These are phyloP conservation scores for Agrotis clavis DNA, from an alignment of 2,888 invertebrate species.

Conservation along the genomic window DNA sequence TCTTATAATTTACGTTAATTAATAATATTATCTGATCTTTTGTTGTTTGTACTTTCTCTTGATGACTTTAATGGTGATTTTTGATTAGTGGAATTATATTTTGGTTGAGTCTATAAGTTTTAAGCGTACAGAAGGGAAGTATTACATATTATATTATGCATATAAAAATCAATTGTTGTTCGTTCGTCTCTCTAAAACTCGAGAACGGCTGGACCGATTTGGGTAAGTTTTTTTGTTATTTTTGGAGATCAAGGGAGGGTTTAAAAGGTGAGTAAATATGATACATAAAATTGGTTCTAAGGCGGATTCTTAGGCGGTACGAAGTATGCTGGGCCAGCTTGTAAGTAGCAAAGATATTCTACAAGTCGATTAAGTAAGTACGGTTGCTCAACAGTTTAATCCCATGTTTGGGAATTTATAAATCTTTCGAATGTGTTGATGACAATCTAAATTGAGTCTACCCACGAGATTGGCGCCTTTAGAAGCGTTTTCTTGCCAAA, in stretches of 20 bases:
- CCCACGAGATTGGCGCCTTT: neutral
- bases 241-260: too few relatives aligned
- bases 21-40: constrained; percentile 54
- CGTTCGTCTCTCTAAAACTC: too few relatives aligned
- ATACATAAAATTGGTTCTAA: too few relatives aligned
- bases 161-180: too few relatives aligned
- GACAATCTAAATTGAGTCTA: neutral
- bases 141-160: too few relatives aligned
- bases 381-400: neutral
- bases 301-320: too few relatives aligned
- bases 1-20: constrained; percentile 60
- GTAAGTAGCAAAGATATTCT: too few relatives aligned
- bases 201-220: too few relatives aligned
- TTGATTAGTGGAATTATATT: neutral
- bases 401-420: neutral
- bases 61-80: constrained; percentile 26
- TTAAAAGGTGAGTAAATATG: too few relatives aligned
- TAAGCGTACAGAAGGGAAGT: too few relatives aligned
- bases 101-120: neutral
- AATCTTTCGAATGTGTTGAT: neutral
- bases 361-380: neutral
- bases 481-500: neutral
- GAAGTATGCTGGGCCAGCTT: too few relatives aligned
- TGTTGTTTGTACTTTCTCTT: constrained; percentile 49
- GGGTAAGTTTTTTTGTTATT: too few relatives aligned